These are phyloP conservation scores for Pemphigus obesinymphae DNA, from an alignment of 1,140 invertebrate species.

Conservation along the genomic window DNA sequence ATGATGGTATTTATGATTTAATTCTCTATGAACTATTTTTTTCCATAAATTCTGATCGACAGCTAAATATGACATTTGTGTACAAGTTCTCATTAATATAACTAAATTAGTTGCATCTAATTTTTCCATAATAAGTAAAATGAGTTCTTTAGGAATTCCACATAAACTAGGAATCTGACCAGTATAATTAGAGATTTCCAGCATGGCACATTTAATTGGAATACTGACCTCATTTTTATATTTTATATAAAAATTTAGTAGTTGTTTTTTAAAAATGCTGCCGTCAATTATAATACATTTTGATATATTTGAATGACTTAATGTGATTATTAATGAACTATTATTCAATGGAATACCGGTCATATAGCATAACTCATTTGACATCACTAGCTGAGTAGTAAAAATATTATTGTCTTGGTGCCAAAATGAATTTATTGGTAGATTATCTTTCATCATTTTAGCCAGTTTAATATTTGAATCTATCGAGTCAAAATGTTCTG, in stretches of 20 bases:
- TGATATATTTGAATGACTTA: constrained; percentile 3
- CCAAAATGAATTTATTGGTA: constrained; percentile 17
- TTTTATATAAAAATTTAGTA: not conserved
- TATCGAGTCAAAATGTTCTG: not conserved
- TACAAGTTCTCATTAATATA: not conserved
- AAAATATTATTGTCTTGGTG: not conserved
- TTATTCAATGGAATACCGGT: not conserved
- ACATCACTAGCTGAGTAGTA: not conserved
- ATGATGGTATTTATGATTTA: not conserved
- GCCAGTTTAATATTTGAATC: constrained; percentile 20
- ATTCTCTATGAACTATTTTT: not conserved
- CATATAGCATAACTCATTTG: constrained; percentile 13
- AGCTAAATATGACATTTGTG: not conserved
- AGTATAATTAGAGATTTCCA: not conserved
- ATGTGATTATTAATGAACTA: constrained; percentile 8
- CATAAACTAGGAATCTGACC: not conserved
- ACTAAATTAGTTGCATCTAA: not conserved
- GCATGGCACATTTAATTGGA: constrained; percentile 13
- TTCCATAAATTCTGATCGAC: not conserved
- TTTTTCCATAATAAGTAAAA: not conserved
- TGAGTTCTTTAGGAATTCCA: constrained; percentile 4
- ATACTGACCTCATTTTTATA: constrained; percentile 28
- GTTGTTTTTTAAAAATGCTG: not conserved
- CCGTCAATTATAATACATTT: not conserved
- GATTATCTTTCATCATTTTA: not conserved